These are phyloP conservation scores for Gymnobelideus leadbeateri DNA, from an alignment of 2,113 vertebrate genomes.

Conservation along the genomic window DNA sequence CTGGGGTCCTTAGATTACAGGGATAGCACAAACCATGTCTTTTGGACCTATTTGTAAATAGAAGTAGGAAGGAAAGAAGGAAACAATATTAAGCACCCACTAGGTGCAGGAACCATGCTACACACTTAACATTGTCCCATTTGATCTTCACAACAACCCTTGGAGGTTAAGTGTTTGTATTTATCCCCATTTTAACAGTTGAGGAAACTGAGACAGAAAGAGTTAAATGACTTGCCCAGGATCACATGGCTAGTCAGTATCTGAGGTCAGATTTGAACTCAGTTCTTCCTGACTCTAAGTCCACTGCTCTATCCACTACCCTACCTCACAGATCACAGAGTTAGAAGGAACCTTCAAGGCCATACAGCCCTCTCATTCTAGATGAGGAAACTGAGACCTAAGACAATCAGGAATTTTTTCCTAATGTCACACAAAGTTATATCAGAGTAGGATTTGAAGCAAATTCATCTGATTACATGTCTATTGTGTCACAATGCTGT, in stretches of 20 bases:
- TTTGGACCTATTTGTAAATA: background rate
- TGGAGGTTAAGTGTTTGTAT: background rate
- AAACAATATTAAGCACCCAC: background rate
- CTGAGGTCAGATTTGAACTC: background rate
- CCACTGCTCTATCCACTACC: background rate
- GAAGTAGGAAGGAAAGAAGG: background rate
- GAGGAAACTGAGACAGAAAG: background rate
- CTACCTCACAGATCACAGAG: background rate
- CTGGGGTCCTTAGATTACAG: background rate
- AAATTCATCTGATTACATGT: background rate
- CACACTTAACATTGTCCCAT: background rate
- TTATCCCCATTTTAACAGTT: background rate
- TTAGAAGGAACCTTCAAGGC: background rate
- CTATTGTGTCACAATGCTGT: background rate
- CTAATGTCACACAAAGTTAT: background rate
- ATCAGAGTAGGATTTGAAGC: background rate
- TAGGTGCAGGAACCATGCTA: background rate
- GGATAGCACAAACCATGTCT: background rate
- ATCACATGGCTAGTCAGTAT: background rate
- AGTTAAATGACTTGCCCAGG: background rate
- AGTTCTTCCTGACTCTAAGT: background rate
- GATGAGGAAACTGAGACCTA: conserved; percentile 10
- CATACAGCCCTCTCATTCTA: background rate
- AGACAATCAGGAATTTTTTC: background rate
- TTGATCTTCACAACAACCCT: background rate